phyloP scores from a whole-genome alignment of 2,888 invertebrate genomes.

The Heliconius cydno region DNA sequence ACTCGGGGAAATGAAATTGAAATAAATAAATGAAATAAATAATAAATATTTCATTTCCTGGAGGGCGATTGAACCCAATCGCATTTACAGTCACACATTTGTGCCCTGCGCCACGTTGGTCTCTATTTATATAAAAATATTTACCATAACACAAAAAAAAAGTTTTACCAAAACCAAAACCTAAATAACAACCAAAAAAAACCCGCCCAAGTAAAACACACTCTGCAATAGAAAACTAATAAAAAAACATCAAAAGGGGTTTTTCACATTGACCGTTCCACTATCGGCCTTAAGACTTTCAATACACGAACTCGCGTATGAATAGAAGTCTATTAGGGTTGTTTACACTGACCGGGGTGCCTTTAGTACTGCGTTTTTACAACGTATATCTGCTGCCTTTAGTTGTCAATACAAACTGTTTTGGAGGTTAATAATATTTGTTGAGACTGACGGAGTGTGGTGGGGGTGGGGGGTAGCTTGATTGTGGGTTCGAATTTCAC shows the following conservation, averaged over 20 bases:
- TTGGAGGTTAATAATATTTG: not conserved
- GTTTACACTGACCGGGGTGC: slow-evolving; percentile 79
- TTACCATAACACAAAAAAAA: not conserved
- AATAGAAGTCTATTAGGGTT: slow-evolving; percentile 69
- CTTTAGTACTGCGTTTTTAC: slow-evolving; percentile 68
- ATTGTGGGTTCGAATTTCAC: not conserved
- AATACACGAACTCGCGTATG: slow-evolving; percentile 56
- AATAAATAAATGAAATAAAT: no score
- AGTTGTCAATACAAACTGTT: slow-evolving; percentile 14
- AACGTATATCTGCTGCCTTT: slow-evolving; percentile 45
- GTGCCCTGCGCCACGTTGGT: no score
- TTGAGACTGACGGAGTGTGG: not conserved
- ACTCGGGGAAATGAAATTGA: no score
- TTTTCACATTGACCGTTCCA: slow-evolving; percentile 45
- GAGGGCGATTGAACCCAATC: no score
- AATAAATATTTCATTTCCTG: no score
- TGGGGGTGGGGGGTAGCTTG: not conserved
- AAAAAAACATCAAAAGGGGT: slow-evolving; percentile 39
- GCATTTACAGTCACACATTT: no score
- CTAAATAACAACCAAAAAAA: not conserved
- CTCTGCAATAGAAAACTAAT: slow-evolving; percentile 34
- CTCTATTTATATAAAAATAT: no score
- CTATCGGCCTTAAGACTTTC: slow-evolving; percentile 49
- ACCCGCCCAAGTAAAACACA: not conserved
- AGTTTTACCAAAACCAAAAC: not conserved